Evolutionary conservation across 2,888 invertebrate species (phyloP).

Genomic region (Apamea crenata): DNA sequence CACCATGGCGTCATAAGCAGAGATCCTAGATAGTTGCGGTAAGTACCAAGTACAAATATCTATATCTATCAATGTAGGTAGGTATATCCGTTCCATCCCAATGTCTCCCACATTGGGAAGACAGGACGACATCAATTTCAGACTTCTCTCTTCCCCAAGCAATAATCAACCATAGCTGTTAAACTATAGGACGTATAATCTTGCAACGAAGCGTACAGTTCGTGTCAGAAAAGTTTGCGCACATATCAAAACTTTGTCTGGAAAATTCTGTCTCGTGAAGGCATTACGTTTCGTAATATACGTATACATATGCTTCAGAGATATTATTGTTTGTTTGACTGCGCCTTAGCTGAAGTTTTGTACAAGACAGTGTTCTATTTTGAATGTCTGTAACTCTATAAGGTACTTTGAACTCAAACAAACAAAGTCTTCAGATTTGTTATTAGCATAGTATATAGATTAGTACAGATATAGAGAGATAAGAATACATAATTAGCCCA

Average conservation of each 20-base stretch:
- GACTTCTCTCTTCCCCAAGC: background rate
- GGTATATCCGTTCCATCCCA: slow-evolving; percentile 25
- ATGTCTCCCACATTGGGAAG: slow-evolving; percentile 29
- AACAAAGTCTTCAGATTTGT: too few relatives aligned
- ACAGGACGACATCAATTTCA: slow-evolving; percentile 48
- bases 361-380: slow-evolving; percentile 23
- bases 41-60: slow-evolving; percentile 67
- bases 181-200: slow-evolving; percentile 1
- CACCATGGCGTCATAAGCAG: slow-evolving; percentile 79
- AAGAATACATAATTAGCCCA: too few relatives aligned
- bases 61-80: slow-evolving; percentile 13
- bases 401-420: slow-evolving; percentile 21
- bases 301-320: slow-evolving; percentile 22
- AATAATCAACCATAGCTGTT: slow-evolving; percentile 1
- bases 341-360: slow-evolving; percentile 1
- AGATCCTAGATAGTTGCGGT: slow-evolving; percentile 72
- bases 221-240: slow-evolving; percentile 49
- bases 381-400: slow-evolving; percentile 8
- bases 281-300: slow-evolving; percentile 40
- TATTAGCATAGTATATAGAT: too few relatives aligned
- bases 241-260: slow-evolving; percentile 55
- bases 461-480: too few relatives aligned
- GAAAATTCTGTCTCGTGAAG: slow-evolving; percentile 51
- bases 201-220: background rate
- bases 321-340: slow-evolving; percentile 41